Base-by-base conservation (phyloP, 2,888 invertebrate species). In the Spialia ferax region DNA sequence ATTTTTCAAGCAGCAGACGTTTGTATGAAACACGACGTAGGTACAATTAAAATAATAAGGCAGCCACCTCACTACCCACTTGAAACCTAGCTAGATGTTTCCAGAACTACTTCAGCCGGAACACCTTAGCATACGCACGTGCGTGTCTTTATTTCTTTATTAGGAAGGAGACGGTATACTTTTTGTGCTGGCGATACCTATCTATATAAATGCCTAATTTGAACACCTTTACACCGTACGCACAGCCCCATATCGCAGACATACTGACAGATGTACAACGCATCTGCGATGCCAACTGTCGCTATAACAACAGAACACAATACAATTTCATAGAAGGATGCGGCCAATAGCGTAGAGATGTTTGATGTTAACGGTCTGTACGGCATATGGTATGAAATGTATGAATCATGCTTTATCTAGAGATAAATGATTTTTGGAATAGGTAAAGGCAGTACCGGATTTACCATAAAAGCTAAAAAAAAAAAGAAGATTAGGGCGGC, bases 221-320 rank as follows among this genome's bases (percentile, higher is more conserved):
- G 22, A 50, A 32, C 56, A 56, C 56, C 35, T 56, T 56, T 56
- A 13, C 48, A 32, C 29, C 29, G 8, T 32, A 7, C 18, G 13
- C 48, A 20, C 20, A n/a, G 15, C 20, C 54, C 54, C 32, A 57
- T 57, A 57, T 57, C 23, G 55, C 55, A 22, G 55, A 32, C 32
- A 4, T 22, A 15, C 42, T n/a, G 57, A 42, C 57, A 59, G 57
- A 59, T 59, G 57, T 59, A 42, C 42, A 32, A 0, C 23, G n/a
- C 57, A 59, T 42, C 59, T 59, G 59, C 59, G 18, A 11, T n/a
- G 6, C 59, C 59, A 59, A 59, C 59, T 59, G 59, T 45, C 26
- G 59, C 22, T 57, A 45, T 45, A 57, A 57, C 38, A 59, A 60
- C 59, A 29, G 15, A 26, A 42, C 5, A 23, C 59, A 59, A 23